Evolutionary conservation across 64 coral and sea anemone genomes (phyloP), one percentile per base, ranked within the genome.

Genomic region (Montipora cactus): DNA sequence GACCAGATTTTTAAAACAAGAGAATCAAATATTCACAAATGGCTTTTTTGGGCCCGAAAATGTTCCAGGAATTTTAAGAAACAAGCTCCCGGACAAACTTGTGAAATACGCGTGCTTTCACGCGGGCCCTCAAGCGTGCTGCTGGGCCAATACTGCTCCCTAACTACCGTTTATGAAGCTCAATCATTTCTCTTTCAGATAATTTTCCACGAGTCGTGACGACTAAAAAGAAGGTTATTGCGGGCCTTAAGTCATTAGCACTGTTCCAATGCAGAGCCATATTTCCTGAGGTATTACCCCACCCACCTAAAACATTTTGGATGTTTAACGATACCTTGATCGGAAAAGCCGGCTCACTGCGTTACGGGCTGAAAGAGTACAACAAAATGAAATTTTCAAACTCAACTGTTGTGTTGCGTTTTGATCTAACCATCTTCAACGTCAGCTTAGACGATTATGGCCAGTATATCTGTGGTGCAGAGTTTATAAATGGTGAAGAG

Each of bases 391-490:
- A 45, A 15, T 3, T 16, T 2, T 6, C 14, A 5, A 84, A 47
- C 44, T 84, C 61, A 19, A 23, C 52, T 23, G 5, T 46, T 15
- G 25, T 22, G 8, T 19, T 28, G 37, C 49, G 8, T 13, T 55
- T 57, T 47, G 14, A 58, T n/a, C 49, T 88, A 12, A 20, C 10
- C 11, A 76, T 88, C 8, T 23, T 19, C 22, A 88, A 88, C 55
- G 70, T 88, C 6, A 88, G n/a, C 74, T 45, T 9, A 10, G 20
- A 88, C 18, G 69, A 76, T 46, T 25, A 25, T 44, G 87, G 87
- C 8, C 75, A 67, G 47, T 88, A 88, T 46, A 37, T 5, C 70
- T 88, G 87, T 75, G 70, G 25, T 5, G 48, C 25, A 49, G 51
- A 88, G 23, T 76, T 68, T 44, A 67, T 14, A 8, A n/a, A 44